A percentile compares a stretch with the other conserved stretches of the same genome.
Conservation (phyloP, 2,888 invertebrate genomes). For the Spisula solida region DNA sequence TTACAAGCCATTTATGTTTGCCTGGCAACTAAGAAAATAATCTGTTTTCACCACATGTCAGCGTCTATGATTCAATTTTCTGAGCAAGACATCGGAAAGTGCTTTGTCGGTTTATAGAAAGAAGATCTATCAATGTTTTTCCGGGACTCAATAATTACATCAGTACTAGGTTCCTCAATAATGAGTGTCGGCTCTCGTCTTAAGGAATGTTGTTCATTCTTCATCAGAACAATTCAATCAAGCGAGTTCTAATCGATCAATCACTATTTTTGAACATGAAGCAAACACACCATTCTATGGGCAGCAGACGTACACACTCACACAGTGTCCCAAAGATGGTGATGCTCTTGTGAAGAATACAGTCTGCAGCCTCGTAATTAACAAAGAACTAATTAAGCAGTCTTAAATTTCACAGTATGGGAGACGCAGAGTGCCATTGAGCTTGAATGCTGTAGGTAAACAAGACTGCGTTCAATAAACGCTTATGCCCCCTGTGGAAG, state of each 20-base stretch:
- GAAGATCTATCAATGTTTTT: conserved; percentile 37
- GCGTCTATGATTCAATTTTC: conserved; percentile 23
- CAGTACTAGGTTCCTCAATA: not conserved
- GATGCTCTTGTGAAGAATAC: no score
- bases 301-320: no score
- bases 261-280: conserved; percentile 29
- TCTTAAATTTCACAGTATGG: no score
- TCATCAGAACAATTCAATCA: conserved; percentile 47
- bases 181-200: conserved; percentile 1
- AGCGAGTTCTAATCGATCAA: conserved; percentile 41
- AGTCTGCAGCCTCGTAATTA: no score
- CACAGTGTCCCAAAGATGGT: no score
- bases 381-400: no score
- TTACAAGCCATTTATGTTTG: not conserved
- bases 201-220: conserved; percentile 30
- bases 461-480: no score
- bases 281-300: not conserved
- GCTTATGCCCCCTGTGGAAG: no score
- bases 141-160: conserved; percentile 37
- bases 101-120: conserved; percentile 23
- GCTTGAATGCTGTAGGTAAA: no score
- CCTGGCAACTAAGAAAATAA: not conserved
- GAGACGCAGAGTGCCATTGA: no score
- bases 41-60: conserved; percentile 26
- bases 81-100: not conserved